phyloP scores from a whole-genome alignment of 1,140 invertebrate species.

The Hydropsyche tenuis region DNA sequence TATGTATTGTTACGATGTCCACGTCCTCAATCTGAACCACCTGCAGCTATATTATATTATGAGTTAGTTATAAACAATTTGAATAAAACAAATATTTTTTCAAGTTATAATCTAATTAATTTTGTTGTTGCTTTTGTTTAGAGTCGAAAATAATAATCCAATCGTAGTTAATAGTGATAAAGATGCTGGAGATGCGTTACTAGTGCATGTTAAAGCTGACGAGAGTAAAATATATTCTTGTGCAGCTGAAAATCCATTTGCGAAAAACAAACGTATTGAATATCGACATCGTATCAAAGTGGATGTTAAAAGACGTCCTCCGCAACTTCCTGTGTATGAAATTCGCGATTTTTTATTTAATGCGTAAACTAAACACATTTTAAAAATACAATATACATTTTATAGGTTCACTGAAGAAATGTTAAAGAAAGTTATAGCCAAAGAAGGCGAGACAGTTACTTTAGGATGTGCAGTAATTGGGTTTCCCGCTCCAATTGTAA shows the following conservation, averaged over 20 bases:
- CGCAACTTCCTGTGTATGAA: conserved; percentile 33
- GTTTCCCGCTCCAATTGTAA: conserved; percentile 65
- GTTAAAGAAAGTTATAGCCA: conserved; percentile 31
- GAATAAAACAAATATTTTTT: background rate
- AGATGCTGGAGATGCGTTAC: conserved; percentile 21
- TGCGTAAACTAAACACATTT: background rate
- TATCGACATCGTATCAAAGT: conserved; percentile 44
- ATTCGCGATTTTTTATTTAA: background rate
- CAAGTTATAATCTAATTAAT: background rate
- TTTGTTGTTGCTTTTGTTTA: conserved; percentile 31
- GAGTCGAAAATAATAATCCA: conserved; percentile 14
- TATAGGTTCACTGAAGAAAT: conserved; percentile 43
- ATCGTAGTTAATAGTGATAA: conserved; percentile 14
- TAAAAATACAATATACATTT: background rate
- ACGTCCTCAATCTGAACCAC: conserved; percentile 72
- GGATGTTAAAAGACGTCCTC: conserved; percentile 2
- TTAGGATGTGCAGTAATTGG: conserved; percentile 71
- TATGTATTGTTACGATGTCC: conserved; percentile 75
- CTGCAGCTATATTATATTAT: conserved; percentile 50
- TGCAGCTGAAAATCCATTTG: conserved; percentile 38
- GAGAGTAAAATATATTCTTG: conserved; percentile 30
- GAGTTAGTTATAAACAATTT: background rate
- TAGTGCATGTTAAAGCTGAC: background rate
- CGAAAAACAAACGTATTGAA: conserved; percentile 12
- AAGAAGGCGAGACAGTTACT: conserved; percentile 16